Percentiles rank a stretch among this genome's conserved stretches.
phyloP scores from a whole-genome alignment of 1,140 invertebrate species.

The Cylas formicarius region DNA sequence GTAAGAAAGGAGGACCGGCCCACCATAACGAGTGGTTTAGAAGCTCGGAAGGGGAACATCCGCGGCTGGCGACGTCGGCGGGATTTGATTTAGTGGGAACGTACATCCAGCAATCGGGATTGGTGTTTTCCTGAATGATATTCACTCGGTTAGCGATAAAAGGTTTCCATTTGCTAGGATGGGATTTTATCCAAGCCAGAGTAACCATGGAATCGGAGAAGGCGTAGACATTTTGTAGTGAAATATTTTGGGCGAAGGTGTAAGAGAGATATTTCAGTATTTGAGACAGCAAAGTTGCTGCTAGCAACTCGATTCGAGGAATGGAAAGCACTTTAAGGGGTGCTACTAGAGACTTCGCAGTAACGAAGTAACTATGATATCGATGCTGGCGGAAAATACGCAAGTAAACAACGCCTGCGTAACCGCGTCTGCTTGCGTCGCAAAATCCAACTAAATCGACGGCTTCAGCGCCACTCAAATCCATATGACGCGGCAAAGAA shows the following conservation, averaged over 20 bases:
- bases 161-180: conserved; percentile 12
- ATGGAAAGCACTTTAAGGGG: conserved; percentile 29
- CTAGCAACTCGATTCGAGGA: conserved; percentile 25
- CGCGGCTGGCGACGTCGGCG: conserved; percentile 35
- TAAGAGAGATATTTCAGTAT: background rate
- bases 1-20: conserved; percentile 9
- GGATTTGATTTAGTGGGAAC: conserved; percentile 34
- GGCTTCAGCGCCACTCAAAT: too few relatives aligned
- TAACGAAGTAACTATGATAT: too few relatives aligned
- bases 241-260: conserved; percentile 1
- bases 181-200: conserved; percentile 8
- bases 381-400: too few relatives aligned
- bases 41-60: conserved; percentile 9
- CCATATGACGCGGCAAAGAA: too few relatives aligned
- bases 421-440: too few relatives aligned
- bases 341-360: conserved; percentile 27
- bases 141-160: conserved; percentile 13
- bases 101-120: conserved; percentile 29
- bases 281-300: conserved; percentile 10
- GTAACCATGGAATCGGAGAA: conserved; percentile 14
- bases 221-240: background rate
- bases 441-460: too few relatives aligned
- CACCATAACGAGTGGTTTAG: conserved; percentile 9
- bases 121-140: conserved; percentile 31
- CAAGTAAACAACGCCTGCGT: too few relatives aligned